phyloP scores from a whole-genome alignment of 2,888 invertebrate genomes.

The Lasioglossum figueresi region DNA sequence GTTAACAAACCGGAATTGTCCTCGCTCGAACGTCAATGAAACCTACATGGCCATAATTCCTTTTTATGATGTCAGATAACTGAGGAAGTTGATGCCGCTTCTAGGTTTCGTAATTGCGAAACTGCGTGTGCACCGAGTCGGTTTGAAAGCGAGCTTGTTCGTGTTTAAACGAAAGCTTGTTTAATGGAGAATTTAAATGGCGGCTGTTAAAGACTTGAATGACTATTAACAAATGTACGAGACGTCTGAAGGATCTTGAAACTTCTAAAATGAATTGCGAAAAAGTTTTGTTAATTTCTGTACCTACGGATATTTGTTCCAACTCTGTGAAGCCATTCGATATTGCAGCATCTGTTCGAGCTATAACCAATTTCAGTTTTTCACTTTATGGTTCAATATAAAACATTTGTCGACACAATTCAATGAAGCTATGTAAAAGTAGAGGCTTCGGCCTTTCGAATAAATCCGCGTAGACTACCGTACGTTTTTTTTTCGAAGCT shows the following conservation, averaged over 20 bases:
- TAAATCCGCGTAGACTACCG: background rate
- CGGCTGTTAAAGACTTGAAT: background rate
- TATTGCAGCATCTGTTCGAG: background rate
- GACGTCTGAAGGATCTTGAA: background rate
- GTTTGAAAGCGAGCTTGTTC: background rate
- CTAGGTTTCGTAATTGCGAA: background rate
- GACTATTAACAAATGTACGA: background rate
- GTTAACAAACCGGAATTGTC: conserved; percentile 1
- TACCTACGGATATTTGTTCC: background rate
- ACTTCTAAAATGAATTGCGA: too few species aligned
- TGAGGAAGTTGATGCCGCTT: background rate
- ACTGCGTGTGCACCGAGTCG: background rate
- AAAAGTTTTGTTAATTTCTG: background rate
- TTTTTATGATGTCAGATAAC: background rate
- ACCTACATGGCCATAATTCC: background rate
- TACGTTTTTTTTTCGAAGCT: background rate
- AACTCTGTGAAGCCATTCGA: background rate
- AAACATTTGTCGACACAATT: background rate
- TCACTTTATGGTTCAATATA: background rate
- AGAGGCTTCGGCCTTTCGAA: background rate
- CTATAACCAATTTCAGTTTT: background rate
- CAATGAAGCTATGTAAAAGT: background rate
- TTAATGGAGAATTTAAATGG: background rate
- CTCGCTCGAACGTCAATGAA: background rate
- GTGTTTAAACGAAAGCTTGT: background rate